phyloP scores from a whole-genome alignment of 1,140 invertebrate species.

The Dendroctonus ponderosae region DNA sequence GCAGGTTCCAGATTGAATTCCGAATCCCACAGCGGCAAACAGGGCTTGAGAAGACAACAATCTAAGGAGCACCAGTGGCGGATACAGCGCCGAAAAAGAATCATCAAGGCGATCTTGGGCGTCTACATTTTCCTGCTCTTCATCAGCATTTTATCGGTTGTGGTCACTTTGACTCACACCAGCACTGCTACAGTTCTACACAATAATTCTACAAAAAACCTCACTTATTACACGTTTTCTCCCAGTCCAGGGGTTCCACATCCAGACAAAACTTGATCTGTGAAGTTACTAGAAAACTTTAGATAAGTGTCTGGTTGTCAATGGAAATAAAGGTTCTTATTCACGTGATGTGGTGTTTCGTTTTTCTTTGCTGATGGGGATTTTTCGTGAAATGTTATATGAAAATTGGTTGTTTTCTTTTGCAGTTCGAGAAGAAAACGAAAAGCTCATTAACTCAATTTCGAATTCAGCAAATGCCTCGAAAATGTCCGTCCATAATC shows the following conservation, averaged over 20 bases:
- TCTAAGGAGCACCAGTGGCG: slow-evolving; percentile 11
- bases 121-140: slow-evolving; percentile 26
- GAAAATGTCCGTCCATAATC: slow-evolving; percentile 30
- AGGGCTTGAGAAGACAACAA: slow-evolving; percentile 1
- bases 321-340: not conserved
- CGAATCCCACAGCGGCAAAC: no score
- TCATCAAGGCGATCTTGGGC: slow-evolving; percentile 24
- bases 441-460: slow-evolving; percentile 54
- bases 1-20: no score
- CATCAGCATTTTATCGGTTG: slow-evolving; percentile 60
- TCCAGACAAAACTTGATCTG: not conserved
- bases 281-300: not conserved
- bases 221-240: slow-evolving; percentile 64
- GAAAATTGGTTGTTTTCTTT: slow-evolving; percentile 32
- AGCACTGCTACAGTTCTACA: slow-evolving; percentile 47
- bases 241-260: slow-evolving; percentile 48
- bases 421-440: slow-evolving; percentile 56
- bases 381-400: no score
- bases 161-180: slow-evolving; percentile 69
- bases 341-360: no score
- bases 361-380: no score
- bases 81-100: slow-evolving; percentile 27
- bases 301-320: not conserved
- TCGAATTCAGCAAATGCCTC: slow-evolving; percentile 27
- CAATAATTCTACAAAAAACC: slow-evolving; percentile 57